Percentiles rank a stretch among this genome's conserved stretches.
These are phyloP conservation scores for Lysandra coridon DNA, from an alignment of 2,888 invertebrate species.

Conservation along the genomic window DNA sequence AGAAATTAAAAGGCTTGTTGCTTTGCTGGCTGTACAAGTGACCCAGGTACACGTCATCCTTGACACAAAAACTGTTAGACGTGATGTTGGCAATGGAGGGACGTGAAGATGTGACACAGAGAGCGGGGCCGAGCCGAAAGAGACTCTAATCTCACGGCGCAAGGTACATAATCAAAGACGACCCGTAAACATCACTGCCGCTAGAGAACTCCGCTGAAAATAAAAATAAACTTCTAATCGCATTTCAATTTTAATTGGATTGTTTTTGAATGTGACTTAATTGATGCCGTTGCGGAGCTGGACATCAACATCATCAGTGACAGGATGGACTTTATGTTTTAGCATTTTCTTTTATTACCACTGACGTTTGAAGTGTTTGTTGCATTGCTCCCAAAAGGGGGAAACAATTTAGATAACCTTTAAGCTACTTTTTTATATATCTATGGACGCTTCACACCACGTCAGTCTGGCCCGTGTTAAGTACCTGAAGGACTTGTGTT, in stretches of 20 bases:
- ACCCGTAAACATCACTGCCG: background rate
- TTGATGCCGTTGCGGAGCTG: background rate
- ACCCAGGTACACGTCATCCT: slow-evolving; percentile 42
- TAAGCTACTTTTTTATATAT: too few species aligned
- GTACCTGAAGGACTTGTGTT: too few species aligned
- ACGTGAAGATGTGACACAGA: slow-evolving; percentile 34
- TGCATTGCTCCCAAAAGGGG: too few species aligned
- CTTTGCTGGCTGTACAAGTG: slow-evolving; percentile 38
- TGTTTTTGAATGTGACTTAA: slow-evolving; percentile 23
- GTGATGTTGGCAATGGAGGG: slow-evolving; percentile 40
- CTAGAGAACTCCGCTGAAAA: slow-evolving; percentile 31
- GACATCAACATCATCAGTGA: background rate
- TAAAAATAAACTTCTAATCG: slow-evolving; percentile 30
- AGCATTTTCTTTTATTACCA: too few species aligned
- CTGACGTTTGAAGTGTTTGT: too few species aligned
- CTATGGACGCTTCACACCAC: too few species aligned
- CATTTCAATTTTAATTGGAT: slow-evolving; percentile 31
- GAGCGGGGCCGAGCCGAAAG: background rate
- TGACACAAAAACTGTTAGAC: slow-evolving; percentile 42
- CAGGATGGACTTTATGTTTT: background rate
- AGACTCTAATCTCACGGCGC: slow-evolving; percentile 6
- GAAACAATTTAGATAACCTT: too few species aligned
- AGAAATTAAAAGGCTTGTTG: slow-evolving; percentile 6
- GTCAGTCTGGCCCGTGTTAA: too few species aligned
- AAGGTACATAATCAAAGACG: slow-evolving; percentile 12